A percentile compares a stretch with the other conserved stretches of the same genome.
These are phyloP conservation scores for Xylocampa areola DNA, from an alignment of 2,888 invertebrate genomes.

Conservation along the genomic window DNA sequence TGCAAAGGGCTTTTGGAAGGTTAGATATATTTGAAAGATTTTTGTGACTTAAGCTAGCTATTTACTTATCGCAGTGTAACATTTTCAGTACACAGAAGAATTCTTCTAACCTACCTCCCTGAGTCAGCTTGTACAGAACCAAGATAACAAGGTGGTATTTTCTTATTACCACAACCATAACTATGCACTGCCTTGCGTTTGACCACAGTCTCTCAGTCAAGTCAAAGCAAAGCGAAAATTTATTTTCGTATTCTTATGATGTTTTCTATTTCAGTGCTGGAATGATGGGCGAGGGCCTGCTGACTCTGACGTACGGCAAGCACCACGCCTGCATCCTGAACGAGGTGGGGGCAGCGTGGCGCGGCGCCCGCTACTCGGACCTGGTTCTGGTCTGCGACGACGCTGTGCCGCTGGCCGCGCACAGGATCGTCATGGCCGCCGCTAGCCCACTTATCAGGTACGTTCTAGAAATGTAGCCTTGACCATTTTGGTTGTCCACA, in stretches of 20 bases:
- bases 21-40: not conserved
- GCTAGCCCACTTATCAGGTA: conserved; percentile 96
- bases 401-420: conserved; percentile 94
- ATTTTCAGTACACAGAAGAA: conserved; percentile 25
- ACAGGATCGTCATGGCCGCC: conserved; percentile 96
- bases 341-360: conserved; percentile 96
- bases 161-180: conserved; percentile 10
- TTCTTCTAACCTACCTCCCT: conserved; percentile 5
- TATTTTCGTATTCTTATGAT: conserved; percentile 23
- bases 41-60: not conserved
- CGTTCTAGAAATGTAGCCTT: not conserved
- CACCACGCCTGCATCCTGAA: conserved; percentile 97
- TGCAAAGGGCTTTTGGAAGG: not conserved
- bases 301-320: conserved; percentile 97
- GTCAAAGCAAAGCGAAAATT: conserved; percentile 17
- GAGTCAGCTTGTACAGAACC: conserved; percentile 15
- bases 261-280: conserved; percentile 82
- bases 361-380: conserved; percentile 96
- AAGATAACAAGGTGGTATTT: conserved; percentile 27
- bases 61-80: not conserved
- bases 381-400: conserved; percentile 96
- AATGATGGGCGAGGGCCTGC: conserved; percentile 92
- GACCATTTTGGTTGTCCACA: too few relatives aligned
- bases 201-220: conserved; percentile 4
- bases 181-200: conserved; percentile 10